Evolutionary conservation across 2,113 vertebrate species (phyloP).

Genomic region (Notothenia coriiceps): DNA sequence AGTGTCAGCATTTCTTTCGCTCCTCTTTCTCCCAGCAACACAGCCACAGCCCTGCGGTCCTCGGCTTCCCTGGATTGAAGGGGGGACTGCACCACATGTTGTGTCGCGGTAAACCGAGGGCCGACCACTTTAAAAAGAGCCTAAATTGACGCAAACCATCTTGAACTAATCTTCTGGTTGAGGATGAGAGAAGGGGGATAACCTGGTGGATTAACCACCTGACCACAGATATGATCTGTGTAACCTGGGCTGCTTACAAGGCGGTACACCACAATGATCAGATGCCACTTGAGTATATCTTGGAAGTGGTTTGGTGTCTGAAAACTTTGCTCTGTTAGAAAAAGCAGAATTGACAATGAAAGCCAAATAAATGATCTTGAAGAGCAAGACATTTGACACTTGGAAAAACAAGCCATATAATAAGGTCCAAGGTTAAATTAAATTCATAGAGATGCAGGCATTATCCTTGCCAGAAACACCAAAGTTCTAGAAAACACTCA

Average conservation of each 20-base stretch:
- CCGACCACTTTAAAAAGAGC: constrained; percentile 65
- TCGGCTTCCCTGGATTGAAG: constrained; percentile 19
- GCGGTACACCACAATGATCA: constrained; percentile 49
- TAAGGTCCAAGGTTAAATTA: background rate
- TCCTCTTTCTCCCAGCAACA: constrained; percentile 38
- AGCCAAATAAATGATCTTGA: constrained; percentile 26
- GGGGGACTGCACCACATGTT: constrained; percentile 63
- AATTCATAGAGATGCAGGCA: background rate
- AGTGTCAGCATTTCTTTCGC: constrained; percentile 20
- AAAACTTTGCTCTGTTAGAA: constrained; percentile 13
- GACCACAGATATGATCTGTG: constrained; percentile 46
- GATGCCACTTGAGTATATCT: constrained; percentile 28
- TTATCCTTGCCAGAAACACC: background rate
- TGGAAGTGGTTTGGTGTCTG: constrained; percentile 31
- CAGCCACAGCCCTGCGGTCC: constrained; percentile 48
- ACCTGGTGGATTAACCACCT: constrained; percentile 61
- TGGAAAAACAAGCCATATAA: background rate
- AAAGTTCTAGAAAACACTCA: background rate
- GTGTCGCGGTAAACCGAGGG: constrained; percentile 71
- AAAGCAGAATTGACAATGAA: constrained; percentile 12
- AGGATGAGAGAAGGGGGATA: constrained; percentile 53
- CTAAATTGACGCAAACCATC: constrained; percentile 70
- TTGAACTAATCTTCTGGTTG: constrained; percentile 75
- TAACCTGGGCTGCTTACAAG: constrained; percentile 43
- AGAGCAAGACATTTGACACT: constrained; percentile 12